Evolutionary conservation across 2,797 vertebrate species (phyloP), one percentile per base, ranked within the genome.

Genomic region (Melanogrammus aeglefinus): DNA sequence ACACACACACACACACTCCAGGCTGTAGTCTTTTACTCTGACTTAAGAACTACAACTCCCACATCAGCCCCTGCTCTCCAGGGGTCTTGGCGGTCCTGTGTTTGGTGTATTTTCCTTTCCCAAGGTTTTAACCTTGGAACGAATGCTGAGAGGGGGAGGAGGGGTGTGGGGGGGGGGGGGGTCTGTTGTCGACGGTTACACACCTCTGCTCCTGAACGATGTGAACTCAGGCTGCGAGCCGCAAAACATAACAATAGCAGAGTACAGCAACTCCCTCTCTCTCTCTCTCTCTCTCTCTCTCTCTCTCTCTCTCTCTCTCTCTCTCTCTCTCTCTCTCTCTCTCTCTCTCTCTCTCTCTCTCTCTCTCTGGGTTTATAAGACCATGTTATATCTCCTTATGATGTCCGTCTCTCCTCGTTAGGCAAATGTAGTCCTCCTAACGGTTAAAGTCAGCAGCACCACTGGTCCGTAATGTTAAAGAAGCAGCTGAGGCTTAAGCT

Each of bases 31-130:
- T 81, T 84, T 87, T 78, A 74, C 76, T 18, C 0, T 77, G 78
- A 63, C 79, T 87, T 89, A 92, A 77, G 39, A 88, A 79, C 80
- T 78, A 86, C 84, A 87, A 88, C 90, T 88, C 86, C 51, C 51
- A 74, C 51, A 74, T 74, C 73, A 72, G 79, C 16, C 35, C 73
- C 73, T 78, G 86, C 57, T 24, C 57, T 66, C 9, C 6, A 8
- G 2, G 18, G 21, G 18, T 57, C 51, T 7, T n/a, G 18, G 18
- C 4, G 18, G 51, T 57, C 18, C 51, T 8, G 51, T 21, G 51
- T 18, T 21, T 33, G n/a, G 3, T 57, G 18, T 51, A 1, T 51
- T 10, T 51, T 18, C 47, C 4, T 51, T 16, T 51, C 47, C 47
- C 44, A 21, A 7, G 6, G 51, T 57, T 57, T 6, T 57, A 21